Evolutionary conservation across 2,113 vertebrate species (phyloP).

Genomic region (Myotis yumanensis): DNA sequence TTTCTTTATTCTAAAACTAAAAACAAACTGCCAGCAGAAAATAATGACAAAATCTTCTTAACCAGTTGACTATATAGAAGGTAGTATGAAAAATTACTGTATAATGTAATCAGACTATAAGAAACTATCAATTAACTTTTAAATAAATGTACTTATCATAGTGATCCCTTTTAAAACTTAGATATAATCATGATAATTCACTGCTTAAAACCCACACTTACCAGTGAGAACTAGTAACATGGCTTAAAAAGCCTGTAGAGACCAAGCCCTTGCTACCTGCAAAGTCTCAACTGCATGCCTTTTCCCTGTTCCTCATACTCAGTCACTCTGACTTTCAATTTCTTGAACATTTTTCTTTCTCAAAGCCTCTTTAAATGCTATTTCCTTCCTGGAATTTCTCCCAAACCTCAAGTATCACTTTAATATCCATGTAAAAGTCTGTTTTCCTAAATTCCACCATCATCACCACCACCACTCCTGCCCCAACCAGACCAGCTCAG

Average conservation of each 20-base stretch:
- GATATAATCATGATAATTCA: background rate
- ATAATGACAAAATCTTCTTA: background rate
- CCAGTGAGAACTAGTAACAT: background rate
- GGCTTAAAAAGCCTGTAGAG: background rate
- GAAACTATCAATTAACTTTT: background rate
- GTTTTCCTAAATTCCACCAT: background rate
- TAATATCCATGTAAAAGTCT: background rate
- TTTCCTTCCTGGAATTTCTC: background rate
- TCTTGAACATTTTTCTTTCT: background rate
- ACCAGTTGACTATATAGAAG: background rate
- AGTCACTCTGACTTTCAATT: background rate
- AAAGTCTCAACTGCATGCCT: background rate
- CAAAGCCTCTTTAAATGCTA: background rate
- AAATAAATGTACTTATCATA: background rate
- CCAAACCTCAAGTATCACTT: background rate
- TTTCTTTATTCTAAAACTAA: background rate
- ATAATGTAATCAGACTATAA: background rate
- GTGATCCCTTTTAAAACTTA: background rate
- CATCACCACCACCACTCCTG: background rate
- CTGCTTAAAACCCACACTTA: background rate
- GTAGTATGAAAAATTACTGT: background rate
- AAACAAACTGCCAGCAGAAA: background rate
- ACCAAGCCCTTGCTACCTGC: background rate
- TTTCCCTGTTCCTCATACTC: background rate
- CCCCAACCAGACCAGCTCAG: background rate